phyloP scores from a whole-genome alignment of 1,140 invertebrate species.

The Rhagoletis pomonella region DNA sequence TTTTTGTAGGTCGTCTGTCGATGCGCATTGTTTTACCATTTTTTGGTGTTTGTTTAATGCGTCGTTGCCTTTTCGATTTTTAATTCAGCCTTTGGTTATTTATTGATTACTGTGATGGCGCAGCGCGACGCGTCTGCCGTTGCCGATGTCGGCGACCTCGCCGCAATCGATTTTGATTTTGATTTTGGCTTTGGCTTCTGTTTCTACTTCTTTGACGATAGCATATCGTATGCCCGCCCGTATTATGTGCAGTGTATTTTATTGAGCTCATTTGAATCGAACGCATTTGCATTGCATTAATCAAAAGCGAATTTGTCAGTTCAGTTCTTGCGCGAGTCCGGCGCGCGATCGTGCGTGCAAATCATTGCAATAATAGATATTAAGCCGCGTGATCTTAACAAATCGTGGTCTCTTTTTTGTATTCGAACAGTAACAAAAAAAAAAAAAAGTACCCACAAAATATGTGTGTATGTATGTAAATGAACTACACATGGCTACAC shows the following conservation, averaged over 20 bases:
- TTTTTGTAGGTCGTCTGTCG: slow-evolving; percentile 6
- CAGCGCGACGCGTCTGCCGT: neutral
- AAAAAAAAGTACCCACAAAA: neutral
- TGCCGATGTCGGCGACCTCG: slow-evolving; percentile 15
- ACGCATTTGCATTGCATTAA: slow-evolving; percentile 21
- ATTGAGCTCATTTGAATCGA: neutral
- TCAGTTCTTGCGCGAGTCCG: neutral
- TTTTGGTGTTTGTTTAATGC: neutral
- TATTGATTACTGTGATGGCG: neutral
- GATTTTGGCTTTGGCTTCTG: neutral
- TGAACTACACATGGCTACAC: neutral
- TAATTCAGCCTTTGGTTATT: neutral
- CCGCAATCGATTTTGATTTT: neutral
- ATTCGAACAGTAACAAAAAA: neutral
- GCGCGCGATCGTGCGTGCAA: neutral
- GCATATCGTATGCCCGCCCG: neutral
- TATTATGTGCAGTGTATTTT: neutral
- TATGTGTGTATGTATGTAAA: neutral
- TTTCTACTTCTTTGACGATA: neutral
- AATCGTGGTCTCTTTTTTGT: neutral
- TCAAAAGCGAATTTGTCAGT: slow-evolving; percentile 3
- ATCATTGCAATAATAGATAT: neutral
- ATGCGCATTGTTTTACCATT: slow-evolving; percentile 22
- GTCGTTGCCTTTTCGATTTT: neutral
- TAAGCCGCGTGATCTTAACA: neutral